Percentiles rank a stretch among this genome's conserved stretches.
Evolutionary conservation across 2,888 invertebrate species (phyloP).

Genomic region (Argynnis bischoffii): DNA sequence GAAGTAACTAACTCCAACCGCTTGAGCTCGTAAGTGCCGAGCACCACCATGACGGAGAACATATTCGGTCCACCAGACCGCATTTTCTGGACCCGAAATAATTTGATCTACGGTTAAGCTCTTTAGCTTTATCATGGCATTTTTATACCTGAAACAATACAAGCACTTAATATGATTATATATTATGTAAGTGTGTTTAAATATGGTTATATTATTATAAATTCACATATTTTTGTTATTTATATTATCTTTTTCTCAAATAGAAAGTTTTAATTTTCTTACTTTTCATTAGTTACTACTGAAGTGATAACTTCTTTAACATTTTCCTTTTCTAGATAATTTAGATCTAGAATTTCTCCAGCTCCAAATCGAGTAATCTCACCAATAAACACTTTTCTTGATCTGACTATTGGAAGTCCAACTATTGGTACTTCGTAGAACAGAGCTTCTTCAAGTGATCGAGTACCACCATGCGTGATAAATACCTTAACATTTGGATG

Average conservation of each 20-base stretch:
- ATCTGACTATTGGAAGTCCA: conserved; percentile 64
- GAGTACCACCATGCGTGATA: conserved; percentile 69
- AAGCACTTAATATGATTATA: neutral
- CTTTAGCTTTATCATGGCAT: conserved; percentile 56
- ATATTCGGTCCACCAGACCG: conserved; percentile 81
- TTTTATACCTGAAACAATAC: conserved; percentile 57
- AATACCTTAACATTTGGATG: conserved; percentile 73
- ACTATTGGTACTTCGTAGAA: conserved; percentile 71
- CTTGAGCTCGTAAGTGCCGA: conserved; percentile 67
- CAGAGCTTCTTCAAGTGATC: conserved; percentile 75
- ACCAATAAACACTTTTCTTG: conserved; percentile 64
- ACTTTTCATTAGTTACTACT: conserved; percentile 60
- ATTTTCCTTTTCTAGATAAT: conserved; percentile 62
- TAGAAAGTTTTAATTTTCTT: conserved; percentile 41
- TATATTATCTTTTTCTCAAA: neutral
- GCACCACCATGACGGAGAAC: conserved; percentile 73
- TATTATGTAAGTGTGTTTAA: no score
- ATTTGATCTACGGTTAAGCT: conserved; percentile 54
- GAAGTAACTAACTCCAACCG: conserved; percentile 59
- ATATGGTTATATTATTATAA: neutral
- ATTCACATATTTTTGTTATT: neutral
- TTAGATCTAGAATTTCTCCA: conserved; percentile 67
- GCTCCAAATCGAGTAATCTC: conserved; percentile 64
- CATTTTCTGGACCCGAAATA: conserved; percentile 72
- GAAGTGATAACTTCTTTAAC: conserved; percentile 55